phyloP scores from a whole-genome alignment of 2,888 invertebrate species.

The Cataglyphis rosenhaueri region DNA sequence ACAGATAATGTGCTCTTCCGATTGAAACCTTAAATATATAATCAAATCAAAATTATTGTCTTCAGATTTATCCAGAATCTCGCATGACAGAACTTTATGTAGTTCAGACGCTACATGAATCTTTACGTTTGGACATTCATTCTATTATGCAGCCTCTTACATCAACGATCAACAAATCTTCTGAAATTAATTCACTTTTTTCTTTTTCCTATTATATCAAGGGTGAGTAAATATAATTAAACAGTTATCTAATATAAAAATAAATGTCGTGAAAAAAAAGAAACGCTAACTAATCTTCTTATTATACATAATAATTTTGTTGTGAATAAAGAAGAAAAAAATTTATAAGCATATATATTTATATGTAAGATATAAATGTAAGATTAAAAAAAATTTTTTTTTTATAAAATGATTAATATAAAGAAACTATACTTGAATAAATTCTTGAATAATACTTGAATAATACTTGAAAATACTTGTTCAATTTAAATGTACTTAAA shows the following conservation, averaged over 20 bases:
- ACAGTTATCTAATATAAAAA: neutral
- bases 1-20: no score
- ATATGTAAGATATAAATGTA: no score
- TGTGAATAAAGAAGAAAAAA: no score
- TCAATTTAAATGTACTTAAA: neutral
- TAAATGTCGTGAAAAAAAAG: no score
- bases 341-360: no score
- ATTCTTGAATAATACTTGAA: no score
- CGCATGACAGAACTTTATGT: neutral
- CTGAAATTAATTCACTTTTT: slow-evolving; percentile 1
- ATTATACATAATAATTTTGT: no score
- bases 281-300: neutral
- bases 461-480: neutral
- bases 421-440: neutral
- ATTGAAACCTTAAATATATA: no score
- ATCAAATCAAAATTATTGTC: neutral
- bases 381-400: no score
- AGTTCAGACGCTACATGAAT: neutral
- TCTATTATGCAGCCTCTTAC: neutral
- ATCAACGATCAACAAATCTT: neutral
- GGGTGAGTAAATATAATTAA: neutral
- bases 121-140: neutral
- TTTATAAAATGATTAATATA: no score
- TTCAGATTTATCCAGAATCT: neutral
- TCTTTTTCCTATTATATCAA: neutral